These are phyloP conservation scores for Euphydryas editha DNA, from an alignment of 2,888 invertebrate genomes.

Conservation along the genomic window DNA sequence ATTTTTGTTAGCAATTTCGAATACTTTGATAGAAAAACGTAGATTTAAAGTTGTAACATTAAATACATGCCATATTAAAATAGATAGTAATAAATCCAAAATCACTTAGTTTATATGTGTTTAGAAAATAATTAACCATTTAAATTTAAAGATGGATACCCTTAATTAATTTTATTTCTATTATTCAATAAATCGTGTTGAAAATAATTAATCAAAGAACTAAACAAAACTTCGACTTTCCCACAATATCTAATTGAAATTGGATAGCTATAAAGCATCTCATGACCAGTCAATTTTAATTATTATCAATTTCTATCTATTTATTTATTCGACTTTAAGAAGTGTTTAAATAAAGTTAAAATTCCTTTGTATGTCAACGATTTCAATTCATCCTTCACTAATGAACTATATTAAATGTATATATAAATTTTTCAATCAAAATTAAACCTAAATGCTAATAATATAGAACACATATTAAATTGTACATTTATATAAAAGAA, in stretches of 20 bases:
- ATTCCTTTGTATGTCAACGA: not conserved
- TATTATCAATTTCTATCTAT: not conserved
- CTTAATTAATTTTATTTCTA: too few species aligned
- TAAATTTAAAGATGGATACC: too few species aligned
- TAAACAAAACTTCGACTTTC: not conserved
- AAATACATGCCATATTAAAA: too few species aligned
- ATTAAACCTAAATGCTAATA: not conserved
- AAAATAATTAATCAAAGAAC: not conserved
- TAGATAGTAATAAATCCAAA: too few species aligned
- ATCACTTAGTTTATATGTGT: too few species aligned
- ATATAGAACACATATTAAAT: conserved; percentile 22
- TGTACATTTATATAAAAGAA: conserved; percentile 2
- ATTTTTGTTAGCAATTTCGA: too few species aligned
- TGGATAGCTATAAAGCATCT: conserved; percentile 9
- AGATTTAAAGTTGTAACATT: too few species aligned
- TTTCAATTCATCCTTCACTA: conserved; percentile 17
- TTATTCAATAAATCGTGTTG: too few species aligned
- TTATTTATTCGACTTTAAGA: not conserved
- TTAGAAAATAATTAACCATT: too few species aligned
- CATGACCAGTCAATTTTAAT: not conserved
- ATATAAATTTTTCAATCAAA: conserved; percentile 1
- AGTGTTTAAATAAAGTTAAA: conserved; percentile 2
- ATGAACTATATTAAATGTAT: conserved; percentile 15
- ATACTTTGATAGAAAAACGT: too few species aligned
- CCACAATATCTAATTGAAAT: conserved; percentile 6